phyloP scores from a whole-genome alignment of 2,888 invertebrate genomes.

The Ormyrus thymus region DNA sequence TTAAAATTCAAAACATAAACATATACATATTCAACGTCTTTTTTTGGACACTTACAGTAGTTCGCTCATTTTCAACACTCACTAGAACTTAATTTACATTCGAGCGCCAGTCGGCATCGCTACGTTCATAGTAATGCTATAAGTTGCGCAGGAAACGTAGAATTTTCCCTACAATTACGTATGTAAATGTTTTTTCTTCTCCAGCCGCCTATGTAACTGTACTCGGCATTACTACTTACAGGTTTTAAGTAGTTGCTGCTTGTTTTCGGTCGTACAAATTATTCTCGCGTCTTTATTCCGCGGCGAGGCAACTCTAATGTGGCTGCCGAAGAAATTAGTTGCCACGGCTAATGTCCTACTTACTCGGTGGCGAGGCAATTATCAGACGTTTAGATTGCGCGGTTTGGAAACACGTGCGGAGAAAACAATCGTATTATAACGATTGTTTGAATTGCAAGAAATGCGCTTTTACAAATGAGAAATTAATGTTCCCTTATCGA shows the following conservation, averaged over 20 bases:
- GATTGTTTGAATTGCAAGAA: too few relatives aligned
- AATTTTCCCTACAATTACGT: constrained; percentile 22
- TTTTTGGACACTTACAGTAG: too few relatives aligned
- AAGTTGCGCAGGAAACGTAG: constrained; percentile 1
- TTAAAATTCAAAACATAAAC: neutral
- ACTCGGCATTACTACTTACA: neutral
- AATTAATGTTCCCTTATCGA: too few relatives aligned
- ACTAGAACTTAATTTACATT: too few relatives aligned
- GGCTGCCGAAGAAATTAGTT: neutral
- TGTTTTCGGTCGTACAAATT: neutral
- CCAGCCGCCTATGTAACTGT: neutral
- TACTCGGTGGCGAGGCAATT: neutral
- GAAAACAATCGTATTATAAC: too few relatives aligned
- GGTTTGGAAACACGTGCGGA: too few relatives aligned
- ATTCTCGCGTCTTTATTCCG: neutral
- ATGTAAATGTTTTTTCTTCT: constrained; percentile 30
- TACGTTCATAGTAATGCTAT: too few relatives aligned
- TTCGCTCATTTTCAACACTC: too few relatives aligned
- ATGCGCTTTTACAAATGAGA: too few relatives aligned
- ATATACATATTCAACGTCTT: neutral
- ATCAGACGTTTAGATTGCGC: neutral
- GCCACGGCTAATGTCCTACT: neutral
- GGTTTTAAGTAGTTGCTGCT: neutral
- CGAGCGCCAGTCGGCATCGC: neutral
- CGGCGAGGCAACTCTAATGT: neutral